Base-by-base conservation (phyloP, 1,140 invertebrate species). In the Cardiocondyla obscurior region DNA sequence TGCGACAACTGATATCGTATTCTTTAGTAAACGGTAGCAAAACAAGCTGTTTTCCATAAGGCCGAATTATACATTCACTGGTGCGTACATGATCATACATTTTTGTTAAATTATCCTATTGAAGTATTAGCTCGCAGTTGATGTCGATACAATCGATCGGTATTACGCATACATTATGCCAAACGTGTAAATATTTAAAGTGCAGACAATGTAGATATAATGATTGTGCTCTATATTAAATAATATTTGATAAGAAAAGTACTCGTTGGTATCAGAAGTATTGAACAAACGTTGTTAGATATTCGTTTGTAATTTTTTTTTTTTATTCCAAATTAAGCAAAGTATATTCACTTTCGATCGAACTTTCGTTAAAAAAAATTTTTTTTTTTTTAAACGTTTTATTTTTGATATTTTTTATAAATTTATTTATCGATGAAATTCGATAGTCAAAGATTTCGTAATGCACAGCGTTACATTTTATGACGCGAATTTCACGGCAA, bases 51-150 rank as follows among this genome's bases (percentile, higher is more conserved):
- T 60, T 44, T 60, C 19, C 19, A 39, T 62, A 12, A 19, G 46
- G 33, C 16, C 30, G 19, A 76, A 76, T 76, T 62, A 62, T 62
- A 19, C 19, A 30, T 64, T 36, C 57, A 62, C 14, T 39, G 55
- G 46, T 33, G 72, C 28, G 55, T 76, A 25, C 25, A 42, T 64
- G 46, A 76, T 62, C 12, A 2, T n/a, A n/a, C n/a, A 76, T 64
- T 76, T 76, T 76, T 62, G 39, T 76, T 76, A 76, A 76, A 76
- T 76, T 64, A 36, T 64, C 7, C 42, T 62, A 76, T 76, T 76
- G 72, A 76, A 33, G 57, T 39, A 30, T 62, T 76, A 44, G 39
- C 4, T 44, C 39, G 16, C 39, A 25, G 49, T 64, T 46, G 57
- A 33, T 28, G 8, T 46, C 28, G 28, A 22, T 46, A 49, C 57